Base-by-base conservation (phyloP, 1,140 invertebrate species). In the Pararge aegeria region DNA sequence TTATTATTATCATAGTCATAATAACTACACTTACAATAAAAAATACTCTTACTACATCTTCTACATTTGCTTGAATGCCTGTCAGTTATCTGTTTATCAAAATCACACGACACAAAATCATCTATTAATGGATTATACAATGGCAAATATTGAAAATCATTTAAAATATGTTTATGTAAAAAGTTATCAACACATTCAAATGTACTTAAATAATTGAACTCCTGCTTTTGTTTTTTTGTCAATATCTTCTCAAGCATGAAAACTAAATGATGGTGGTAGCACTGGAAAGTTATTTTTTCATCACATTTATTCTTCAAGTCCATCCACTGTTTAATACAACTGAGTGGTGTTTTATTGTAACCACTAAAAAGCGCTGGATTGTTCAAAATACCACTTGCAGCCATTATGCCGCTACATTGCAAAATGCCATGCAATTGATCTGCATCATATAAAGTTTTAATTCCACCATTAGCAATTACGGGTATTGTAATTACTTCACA, bases 231-330 rank as follows among this genome's bases (percentile, higher is more conserved):
- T 46, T 92, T 82, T 67, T 93, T 95, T 4, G 92, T 90, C 61
- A 98, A 90, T 37, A 95, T 76, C 86, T 95, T 95, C 81, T 97
- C 96, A 67, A 97, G 88, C 98, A 99, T 99, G 78, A 97, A 98
- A 42, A 97, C 95, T 50, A 98, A 91, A 90, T 98, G 97, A 82
- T 98, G 96, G 90, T 98, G 97, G 75, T 98, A 97, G 78, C 92
- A 94, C 56, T 94, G 92, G 89, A 97, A 97, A 34, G 92, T 91
- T 67, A 94, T 83, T 90, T 92, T 79, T 77, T 91, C 60, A 73
- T 78, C 63, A 21, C 87, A 80, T 42, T 72, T 65, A 50, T 85
- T 68, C 62, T 94, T 93, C 44, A 98, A 93, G 70, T 94, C 91
- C 62, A 99, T 89, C 97, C 97, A 99, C 44, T 97, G 92, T 89